Percentiles rank a stretch among this genome's conserved stretches.
phyloP scores from a whole-genome alignment of 2,888 invertebrate species.

The Tolmerus cingulatus region DNA sequence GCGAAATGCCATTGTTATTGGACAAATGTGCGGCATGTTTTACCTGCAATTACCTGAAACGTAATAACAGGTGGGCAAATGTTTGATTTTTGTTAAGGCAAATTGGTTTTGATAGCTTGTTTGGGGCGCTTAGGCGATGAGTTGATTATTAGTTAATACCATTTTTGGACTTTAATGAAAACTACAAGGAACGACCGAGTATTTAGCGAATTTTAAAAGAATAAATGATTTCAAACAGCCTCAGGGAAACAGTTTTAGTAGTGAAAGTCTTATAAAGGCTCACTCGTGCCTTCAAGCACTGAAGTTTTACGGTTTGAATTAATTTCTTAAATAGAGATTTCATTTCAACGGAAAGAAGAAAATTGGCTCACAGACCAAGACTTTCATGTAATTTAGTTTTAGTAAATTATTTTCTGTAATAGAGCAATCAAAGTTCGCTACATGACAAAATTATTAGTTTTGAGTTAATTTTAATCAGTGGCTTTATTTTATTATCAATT shows the following conservation, averaged over 20 bases:
- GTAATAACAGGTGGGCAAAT: not conserved
- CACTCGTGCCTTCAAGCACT: not conserved
- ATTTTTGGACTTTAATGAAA: not conserved
- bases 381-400: not conserved
- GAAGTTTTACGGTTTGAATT: not conserved
- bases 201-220: not conserved
- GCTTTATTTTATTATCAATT: no score
- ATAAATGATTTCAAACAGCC: not conserved
- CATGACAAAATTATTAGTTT: no score
- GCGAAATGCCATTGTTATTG: not conserved
- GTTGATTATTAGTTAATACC: not conserved
- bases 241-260: not conserved
- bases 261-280: not conserved
- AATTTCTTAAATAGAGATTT: not conserved
- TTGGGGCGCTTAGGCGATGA: not conserved
- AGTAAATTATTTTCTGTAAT: no score
- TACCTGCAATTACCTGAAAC: not conserved
- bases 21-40: not conserved
- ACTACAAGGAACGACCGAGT: not conserved
- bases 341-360: not conserved
- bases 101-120: not conserved
- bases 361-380: not conserved
- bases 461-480: no score
- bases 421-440: no score
- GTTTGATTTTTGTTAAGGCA: not conserved